These are phyloP conservation scores for Taeniopygia guttata DNA, from an alignment of 2,797 vertebrate genomes.

Conservation along the genomic window DNA sequence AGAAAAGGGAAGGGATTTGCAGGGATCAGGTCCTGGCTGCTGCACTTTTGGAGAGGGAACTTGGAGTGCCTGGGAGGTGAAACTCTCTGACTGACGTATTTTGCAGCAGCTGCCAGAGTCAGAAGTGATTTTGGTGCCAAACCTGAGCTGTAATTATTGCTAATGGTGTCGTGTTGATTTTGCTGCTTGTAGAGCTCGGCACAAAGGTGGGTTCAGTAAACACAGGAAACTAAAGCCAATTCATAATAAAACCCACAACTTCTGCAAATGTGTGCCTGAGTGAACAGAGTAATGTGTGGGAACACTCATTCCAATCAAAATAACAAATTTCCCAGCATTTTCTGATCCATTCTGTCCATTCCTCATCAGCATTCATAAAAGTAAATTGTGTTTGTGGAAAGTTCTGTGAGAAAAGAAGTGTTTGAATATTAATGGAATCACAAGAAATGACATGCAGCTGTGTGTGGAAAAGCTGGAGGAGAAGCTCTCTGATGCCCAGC, in stretches of 20 bases:
- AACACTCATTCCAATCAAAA: not conserved
- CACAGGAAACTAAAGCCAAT: not conserved
- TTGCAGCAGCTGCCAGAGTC: constrained; percentile 27
- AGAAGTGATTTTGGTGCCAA: not conserved
- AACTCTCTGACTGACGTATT: constrained; percentile 17
- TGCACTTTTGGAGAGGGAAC: not conserved
- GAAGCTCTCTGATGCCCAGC: not conserved
- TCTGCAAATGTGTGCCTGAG: not conserved
- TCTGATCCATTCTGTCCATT: not conserved
- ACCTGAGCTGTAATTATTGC: constrained; percentile 31
- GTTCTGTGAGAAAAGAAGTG: not conserved
- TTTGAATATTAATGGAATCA: constrained; percentile 19
- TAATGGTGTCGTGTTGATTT: constrained; percentile 23
- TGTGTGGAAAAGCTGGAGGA: not conserved
- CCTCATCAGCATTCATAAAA: constrained; percentile 24
- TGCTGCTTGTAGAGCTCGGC: not conserved
- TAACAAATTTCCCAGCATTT: not conserved
- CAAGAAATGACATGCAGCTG: not conserved
- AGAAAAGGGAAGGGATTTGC: not conserved
- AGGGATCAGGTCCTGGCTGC: not conserved
- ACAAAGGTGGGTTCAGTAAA: constrained; percentile 18
- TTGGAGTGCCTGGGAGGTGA: not conserved
- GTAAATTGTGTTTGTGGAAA: not conserved
- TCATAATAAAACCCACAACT: not conserved
- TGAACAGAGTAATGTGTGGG: not conserved